Conservation (phyloP, 1,140 invertebrate genomes). For the Sitobion miscanthi region DNA sequence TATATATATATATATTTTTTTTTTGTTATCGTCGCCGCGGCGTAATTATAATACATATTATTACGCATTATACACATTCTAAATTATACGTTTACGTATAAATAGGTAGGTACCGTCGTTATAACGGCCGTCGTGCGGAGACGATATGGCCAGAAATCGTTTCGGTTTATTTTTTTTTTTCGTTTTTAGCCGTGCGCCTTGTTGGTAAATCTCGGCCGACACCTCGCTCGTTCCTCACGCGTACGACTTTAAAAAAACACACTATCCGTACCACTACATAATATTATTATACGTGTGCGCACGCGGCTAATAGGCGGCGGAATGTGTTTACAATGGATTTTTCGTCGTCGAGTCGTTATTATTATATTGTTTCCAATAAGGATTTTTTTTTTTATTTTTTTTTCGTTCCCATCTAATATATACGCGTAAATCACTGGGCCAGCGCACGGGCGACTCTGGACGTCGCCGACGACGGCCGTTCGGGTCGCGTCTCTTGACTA, state of each 20-base stretch:
- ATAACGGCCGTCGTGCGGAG: not conserved
- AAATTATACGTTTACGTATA: slow-evolving; percentile 15
- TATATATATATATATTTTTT: not conserved
- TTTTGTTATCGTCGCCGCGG: not conserved
- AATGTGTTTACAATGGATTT: slow-evolving; percentile 22
- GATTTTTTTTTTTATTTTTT: not conserved
- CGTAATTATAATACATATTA: slow-evolving; percentile 31
- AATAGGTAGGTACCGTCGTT: not conserved
- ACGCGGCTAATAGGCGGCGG: not conserved
- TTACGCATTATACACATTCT: not conserved
- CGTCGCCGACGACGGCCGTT: not conserved
- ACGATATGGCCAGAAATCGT: not conserved
- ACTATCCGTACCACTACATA: not conserved
- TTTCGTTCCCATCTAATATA: not conserved
- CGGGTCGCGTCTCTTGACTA: not conserved
- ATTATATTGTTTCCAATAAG: slow-evolving; percentile 18
- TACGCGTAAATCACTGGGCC: slow-evolving; percentile 32
- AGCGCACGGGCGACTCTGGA: not conserved
- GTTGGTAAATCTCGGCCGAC: slow-evolving; percentile 17
- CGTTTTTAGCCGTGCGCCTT: not conserved
- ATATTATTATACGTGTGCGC: too few relatives aligned
- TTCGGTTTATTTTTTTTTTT: not conserved
- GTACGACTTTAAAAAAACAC: not conserved
- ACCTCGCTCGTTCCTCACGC: not conserved
- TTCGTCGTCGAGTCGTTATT: not conserved